Conservation (phyloP, 64 coral and sea anemone genomes). For the Actinia equina region DNA sequence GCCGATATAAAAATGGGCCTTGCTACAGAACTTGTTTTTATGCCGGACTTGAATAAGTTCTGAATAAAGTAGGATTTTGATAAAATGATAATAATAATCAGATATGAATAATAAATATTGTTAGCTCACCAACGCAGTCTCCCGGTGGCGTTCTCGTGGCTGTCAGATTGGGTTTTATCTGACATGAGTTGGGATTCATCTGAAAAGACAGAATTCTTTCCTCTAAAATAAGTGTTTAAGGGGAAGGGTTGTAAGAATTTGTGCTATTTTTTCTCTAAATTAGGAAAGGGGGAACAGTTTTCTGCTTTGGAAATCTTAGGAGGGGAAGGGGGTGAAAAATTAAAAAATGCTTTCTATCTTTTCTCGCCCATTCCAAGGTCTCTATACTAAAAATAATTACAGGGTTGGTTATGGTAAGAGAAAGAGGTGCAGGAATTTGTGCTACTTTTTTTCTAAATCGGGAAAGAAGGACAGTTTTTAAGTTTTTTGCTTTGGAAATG, state of each 20-base stretch:
- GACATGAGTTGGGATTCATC: not conserved
- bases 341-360: not conserved
- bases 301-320: not conserved
- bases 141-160: not conserved
- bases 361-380: not conserved
- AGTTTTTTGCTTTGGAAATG: not conserved
- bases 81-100: too few species aligned
- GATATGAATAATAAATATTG: not conserved
- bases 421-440: too few species aligned
- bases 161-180: not conserved
- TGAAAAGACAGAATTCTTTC: not conserved
- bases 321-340: not conserved
- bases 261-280: too few species aligned
- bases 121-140: not conserved
- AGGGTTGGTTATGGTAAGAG: too few species aligned
- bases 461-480: too few species aligned
- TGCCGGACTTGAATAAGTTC: too few species aligned
- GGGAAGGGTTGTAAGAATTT: too few species aligned
- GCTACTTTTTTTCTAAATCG: too few species aligned
- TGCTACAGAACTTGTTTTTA: too few species aligned
- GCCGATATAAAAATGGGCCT: too few species aligned
- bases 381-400: not conserved
- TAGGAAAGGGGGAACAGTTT: not conserved
- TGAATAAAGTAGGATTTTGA: too few species aligned
- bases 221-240: too few species aligned